Percentiles rank a stretch among this genome's conserved stretches.
Evolutionary conservation across 1,140 invertebrate species (phyloP).

Genomic region (Coptotermes formosanus): DNA sequence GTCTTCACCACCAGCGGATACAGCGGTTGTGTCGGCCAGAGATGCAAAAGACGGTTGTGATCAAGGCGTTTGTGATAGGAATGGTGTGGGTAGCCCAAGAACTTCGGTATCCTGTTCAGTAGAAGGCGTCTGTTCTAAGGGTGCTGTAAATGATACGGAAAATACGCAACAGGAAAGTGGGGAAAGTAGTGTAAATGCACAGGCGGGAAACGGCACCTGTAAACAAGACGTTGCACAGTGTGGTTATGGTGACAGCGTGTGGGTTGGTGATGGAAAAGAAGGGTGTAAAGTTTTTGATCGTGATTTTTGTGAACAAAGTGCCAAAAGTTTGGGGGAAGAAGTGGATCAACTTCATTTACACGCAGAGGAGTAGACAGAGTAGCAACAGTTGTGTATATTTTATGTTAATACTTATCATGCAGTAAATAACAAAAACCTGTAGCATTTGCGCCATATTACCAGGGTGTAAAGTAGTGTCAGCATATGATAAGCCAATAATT

Average conservation of each 20-base stretch:
- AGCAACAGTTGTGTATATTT: neutral
- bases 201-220: neutral
- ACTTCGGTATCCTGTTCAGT: neutral
- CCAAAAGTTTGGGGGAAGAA: constrained; percentile 13
- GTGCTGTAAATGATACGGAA: neutral
- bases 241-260: neutral
- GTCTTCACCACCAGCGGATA: constrained; percentile 48
- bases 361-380: neutral
- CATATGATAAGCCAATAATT: neutral
- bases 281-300: neutral
- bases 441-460: too few relatives aligned
- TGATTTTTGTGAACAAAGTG: neutral
- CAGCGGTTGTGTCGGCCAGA: neutral
- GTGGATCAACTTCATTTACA: constrained; percentile 20
- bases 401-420: neutral
- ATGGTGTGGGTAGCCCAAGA: neutral
- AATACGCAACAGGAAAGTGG: neutral
- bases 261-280: neutral
- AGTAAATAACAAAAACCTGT: neutral
- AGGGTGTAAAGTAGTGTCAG: neutral
- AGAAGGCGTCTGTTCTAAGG: neutral
- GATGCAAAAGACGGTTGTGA: neutral
- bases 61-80: neutral
- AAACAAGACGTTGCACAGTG: neutral
- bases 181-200: neutral